phyloP scores from a whole-genome alignment of 2,888 invertebrate genomes.

The Drosophila pseudotakahashii region DNA sequence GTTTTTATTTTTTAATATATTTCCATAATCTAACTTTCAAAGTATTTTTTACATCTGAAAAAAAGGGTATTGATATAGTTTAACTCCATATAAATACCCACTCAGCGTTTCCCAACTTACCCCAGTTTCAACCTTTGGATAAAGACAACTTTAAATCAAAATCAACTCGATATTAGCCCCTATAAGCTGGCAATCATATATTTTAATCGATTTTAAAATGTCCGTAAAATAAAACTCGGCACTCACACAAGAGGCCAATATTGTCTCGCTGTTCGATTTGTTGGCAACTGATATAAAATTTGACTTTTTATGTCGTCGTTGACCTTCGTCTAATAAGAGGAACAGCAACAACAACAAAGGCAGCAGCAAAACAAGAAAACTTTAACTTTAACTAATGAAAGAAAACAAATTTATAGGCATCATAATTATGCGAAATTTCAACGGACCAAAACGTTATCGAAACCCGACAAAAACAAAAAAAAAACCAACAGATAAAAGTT shows the following conservation, averaged over 20 bases:
- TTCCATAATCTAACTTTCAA: neutral
- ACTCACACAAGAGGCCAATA: conserved; percentile 14
- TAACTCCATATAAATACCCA: neutral
- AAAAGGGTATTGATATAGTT: neutral
- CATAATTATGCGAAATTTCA: conserved; percentile 80
- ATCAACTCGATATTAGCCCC: conserved; percentile 41
- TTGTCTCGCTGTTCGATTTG: conserved; percentile 29
- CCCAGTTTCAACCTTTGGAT: conserved; percentile 5
- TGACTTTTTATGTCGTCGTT: conserved; percentile 76
- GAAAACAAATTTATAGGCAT: conserved; percentile 80
- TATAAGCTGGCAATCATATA: conserved; percentile 45
- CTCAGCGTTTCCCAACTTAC: conserved; percentile 2
- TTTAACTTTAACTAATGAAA: conserved; percentile 75
- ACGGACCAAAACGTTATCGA: conserved; percentile 60
- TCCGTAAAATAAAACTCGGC: conserved; percentile 49
- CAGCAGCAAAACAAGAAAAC: conserved; percentile 50
- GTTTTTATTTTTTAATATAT: neutral
- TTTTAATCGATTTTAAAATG: conserved; percentile 75
- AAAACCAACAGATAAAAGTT: conserved; percentile 27
- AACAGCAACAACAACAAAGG: conserved; percentile 49
- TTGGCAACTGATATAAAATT: conserved; percentile 69
- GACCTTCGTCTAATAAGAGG: conserved; percentile 76
- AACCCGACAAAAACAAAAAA: conserved; percentile 42
- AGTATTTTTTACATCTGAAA: neutral
- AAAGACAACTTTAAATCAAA: conserved; percentile 36